Base-by-base conservation (phyloP, 2,797 vertebrate species). In the Sus cebifrons region DNA sequence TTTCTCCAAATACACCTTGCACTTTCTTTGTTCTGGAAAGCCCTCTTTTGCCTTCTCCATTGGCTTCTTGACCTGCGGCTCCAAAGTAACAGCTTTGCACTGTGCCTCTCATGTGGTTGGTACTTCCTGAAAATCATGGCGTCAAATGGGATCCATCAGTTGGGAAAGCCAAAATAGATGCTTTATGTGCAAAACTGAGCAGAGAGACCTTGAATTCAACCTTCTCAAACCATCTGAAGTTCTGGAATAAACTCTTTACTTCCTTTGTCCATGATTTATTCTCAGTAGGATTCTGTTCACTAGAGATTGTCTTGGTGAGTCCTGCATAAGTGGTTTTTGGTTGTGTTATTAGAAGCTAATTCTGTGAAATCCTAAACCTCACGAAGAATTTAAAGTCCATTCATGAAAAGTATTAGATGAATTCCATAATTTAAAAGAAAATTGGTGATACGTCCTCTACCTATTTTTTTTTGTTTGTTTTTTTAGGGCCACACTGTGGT, bases 81-180 rank as follows among this genome's bases (percentile, higher is more conserved):
- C 40, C 77, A 5, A 21, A 40, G 58, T 3, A 25, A 27, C 17
- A 21, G 62, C 67, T 36, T 56, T 40, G 16, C n/a, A 3, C 29
- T 0, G 23, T 18, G 49, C 3, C 1, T 16, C 25, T n/a, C n/a
- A 9, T 0, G 0, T 10, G 54, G 17, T 6, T 11, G 29, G 56
- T 49, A 23, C 27, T 81, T 27, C 15, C 18, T 82, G 21, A 27
- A 23, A 18, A 18, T 14, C 4, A 5, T n/a, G 2, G n/a, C 60
- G 36, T 25, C 62, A n/a, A 17, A 32, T 11, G 36, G 49, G 60
- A 18, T 16, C 1, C 8, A 21, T 5, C 15, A 16, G 36, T 2
- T 9, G 8, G 32, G 49, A 36, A 64, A 91, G 67, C 40, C 56
- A 1, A 23, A 20, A 32, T 54, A 77, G 44, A 21, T 2, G 9